Base-by-base conservation (phyloP, 2,888 invertebrate species). In the Polia nebulosa region DNA sequence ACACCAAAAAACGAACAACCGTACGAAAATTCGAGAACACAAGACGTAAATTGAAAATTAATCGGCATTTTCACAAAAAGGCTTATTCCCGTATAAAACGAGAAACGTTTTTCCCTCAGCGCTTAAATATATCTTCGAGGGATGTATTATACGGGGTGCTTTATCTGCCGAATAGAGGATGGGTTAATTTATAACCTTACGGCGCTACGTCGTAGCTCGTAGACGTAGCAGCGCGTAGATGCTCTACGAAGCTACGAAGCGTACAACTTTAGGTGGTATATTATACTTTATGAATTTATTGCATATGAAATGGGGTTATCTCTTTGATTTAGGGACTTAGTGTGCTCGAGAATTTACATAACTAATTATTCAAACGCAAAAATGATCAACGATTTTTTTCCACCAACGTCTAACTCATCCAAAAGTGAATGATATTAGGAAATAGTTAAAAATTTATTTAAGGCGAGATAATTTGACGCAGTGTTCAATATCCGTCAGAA, bases 161-260 rank as follows among this genome's bases (percentile, higher is more conserved):
- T 85, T 84, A 83, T 84, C 83, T 83, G 72, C 75, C 83, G 75
- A 78, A 78, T 71, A 78, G 78, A 77, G 71, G 79, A 82, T 76
- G 80, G 83, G 77, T 83, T 83, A 83, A 83, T 83, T 83, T 83
- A 83, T 83, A 76, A 71, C 72, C 71, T 75, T 81, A 67, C 78
- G 68, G 63, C 59, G 72, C 70, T 83, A 83, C 75, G 73, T 63
- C 75, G 74, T 81, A 74, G 67, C 78, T 70, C 67, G 69, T 76
- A 74, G 77, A 64, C 39, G 67, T 68, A 69, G 77, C 63, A 41
- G 72, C 49, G 61, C 67, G 82, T 82, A 82, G 79, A 55, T 29
- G 62, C 62, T 82, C 82, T 82, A 71, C 71, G 80, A 52, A 55
- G 63, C 82, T 76, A 73, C 81, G 80, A 82, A 64, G 83, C 80